Evolutionary conservation across 1,140 invertebrate genomes (phyloP), one percentile per base, ranked within the genome.

Genomic region (Amyelois transitella): DNA sequence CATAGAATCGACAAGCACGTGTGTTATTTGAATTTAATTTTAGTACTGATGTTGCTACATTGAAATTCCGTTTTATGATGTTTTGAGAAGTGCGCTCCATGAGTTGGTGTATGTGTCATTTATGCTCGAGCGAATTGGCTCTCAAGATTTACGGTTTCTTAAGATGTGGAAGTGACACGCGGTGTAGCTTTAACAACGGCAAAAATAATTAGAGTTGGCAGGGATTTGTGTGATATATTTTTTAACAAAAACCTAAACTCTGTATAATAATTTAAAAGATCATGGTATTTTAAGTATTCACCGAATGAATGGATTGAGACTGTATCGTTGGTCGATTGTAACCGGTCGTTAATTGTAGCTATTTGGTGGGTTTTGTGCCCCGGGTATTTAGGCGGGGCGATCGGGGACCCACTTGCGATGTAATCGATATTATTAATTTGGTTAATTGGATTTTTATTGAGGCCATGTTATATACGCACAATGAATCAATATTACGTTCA

Each of bases 391-490:
- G 28, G 28, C 28, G 28, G 4, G 28, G 28, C 28, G 28, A 32
- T 32, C 4, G 28, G 28, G 28, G 10, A n/a, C n/a, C n/a, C 28
- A 10, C 18, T 20, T 47, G 7, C 28, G 4, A 20, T 47, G 44
- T 47, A 20, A 47, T 47, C 18, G 44, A 47, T 47, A 47, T 47
- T 47, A 5, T 20, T 19, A 18, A 47, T 47, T 47, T 47, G 19
- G 19, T 19, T 47, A 47, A 47, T 47, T 47, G 44, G 18, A 20
- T 47, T 19, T 20, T 47, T 47, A 47, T 20, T 8, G 44, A 12
- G 6, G 18, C 44, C 44, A 47, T 8, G 44, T 18, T 6, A 47
- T 47, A 20, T 20, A 20, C 18, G 19, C 1, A 6, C 43, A 6
- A 18, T 44, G 6, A 18, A 6, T 44, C 7, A 44, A 44, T 44